Evolutionary conservation across 2,888 invertebrate species (phyloP).

Genomic region (Ariolimax columbianus): DNA sequence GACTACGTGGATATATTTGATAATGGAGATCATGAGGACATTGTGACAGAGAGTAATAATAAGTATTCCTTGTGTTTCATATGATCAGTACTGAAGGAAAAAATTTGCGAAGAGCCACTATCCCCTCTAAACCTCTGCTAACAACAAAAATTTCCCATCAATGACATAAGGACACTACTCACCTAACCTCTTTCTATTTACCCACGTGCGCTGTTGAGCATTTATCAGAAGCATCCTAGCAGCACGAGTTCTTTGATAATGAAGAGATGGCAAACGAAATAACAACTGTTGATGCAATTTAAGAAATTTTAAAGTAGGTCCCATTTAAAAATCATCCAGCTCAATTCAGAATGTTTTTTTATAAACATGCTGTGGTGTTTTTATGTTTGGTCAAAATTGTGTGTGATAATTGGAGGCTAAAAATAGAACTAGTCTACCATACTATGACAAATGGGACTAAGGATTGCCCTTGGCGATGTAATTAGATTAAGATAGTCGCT

Average conservation of each 20-base stretch:
- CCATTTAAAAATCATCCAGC: too few relatives aligned
- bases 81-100: background rate
- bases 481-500: too few relatives aligned
- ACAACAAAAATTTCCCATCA: background rate
- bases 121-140: background rate
- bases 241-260: background rate
- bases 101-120: background rate
- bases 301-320: constrained; percentile 7
- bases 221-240: constrained; percentile 36
- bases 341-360: too few relatives aligned
- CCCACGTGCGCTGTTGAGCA: constrained; percentile 29
- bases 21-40: too few relatives aligned
- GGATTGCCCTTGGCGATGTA: too few relatives aligned
- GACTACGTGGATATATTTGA: too few relatives aligned
- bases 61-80: too few relatives aligned
- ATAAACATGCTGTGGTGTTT: constrained; percentile 14
- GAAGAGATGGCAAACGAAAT: constrained; percentile 13
- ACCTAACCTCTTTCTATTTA: constrained; percentile 28
- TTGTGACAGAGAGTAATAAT: too few relatives aligned
- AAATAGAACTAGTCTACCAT: too few relatives aligned
- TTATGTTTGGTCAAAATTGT: too few relatives aligned
- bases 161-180: constrained; percentile 1
- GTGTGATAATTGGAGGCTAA: too few relatives aligned
- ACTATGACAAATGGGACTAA: too few relatives aligned
- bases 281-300: constrained; percentile 31